Base-by-base conservation (phyloP, 1,140 invertebrate species). In the Drosophila melanica region DNA sequence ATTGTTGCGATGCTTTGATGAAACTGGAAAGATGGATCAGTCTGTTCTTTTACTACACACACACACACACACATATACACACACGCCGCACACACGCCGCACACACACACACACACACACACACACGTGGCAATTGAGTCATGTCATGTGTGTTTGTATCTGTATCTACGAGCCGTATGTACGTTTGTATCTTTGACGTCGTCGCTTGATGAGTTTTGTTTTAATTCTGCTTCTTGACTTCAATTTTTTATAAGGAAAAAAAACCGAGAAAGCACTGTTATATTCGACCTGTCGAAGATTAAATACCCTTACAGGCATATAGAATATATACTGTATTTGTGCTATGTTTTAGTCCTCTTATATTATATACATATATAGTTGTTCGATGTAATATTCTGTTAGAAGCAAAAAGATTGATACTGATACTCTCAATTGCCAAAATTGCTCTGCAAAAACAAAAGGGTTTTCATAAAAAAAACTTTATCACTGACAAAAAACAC, bases 181-280 rank as follows among this genome's bases (percentile, higher is more conserved):
- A 45, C 76, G 76, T 63, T 37, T 63, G 68, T 58, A 63, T 59
- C 77, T 76, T 58, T 18, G 50, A 50, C 37, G 77, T 68, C 44
- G 74, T 62, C 30, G 30, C 50, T 53, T 89, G 85, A 90, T 89
- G 84, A 89, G 84, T 89, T 89, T 89, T 89, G 85, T 89, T 89
- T 89, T 90, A 89, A 89, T 89, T 89, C 80, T 78, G 85, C 85
- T 80, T 90, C 80, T 89, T 89, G 80, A 80, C 85, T 89, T 90
- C 84, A 89, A 89, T 89, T 89, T 90, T 85, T 87, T 90, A 87
- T 90, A 84, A 35, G 33, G 10, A 35, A 35, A 35, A 33, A 33
- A 35, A 35, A 35, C 3, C 9, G 8, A 35, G 30, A 35, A 10
- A 35, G 33, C 33, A 35, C 33, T 9, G 33, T 35, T 35, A 35